Conservation (phyloP, 2,888 invertebrate genomes). For the Bugulina stolonifera region DNA sequence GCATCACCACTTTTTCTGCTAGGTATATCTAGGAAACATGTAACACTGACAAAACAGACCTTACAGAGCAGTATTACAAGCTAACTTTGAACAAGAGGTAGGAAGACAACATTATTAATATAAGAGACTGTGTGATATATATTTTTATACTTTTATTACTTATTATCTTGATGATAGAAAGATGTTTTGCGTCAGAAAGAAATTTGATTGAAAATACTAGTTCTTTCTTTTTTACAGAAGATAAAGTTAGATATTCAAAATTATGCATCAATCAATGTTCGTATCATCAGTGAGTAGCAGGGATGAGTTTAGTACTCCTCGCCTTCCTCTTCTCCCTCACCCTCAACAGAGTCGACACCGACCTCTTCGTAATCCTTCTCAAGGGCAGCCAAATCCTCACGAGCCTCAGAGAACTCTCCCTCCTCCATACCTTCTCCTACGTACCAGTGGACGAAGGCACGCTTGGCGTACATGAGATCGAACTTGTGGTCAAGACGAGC, state of each 20-base stretch:
- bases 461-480: conserved; percentile 72
- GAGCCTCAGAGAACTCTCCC: conserved; percentile 32
- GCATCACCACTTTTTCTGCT: too few relatives aligned
- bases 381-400: conserved; percentile 40
- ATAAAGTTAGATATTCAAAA: neutral
- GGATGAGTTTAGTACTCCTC: conserved; percentile 26
- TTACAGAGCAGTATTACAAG: too few relatives aligned
- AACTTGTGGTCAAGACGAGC: conserved; percentile 71
- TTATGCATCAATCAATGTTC: neutral
- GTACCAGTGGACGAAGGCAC: conserved; percentile 84
- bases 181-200: neutral
- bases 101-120: too few relatives aligned
- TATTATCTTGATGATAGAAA: neutral
- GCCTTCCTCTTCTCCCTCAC: conserved; percentile 26
- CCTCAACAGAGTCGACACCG: conserved; percentile 36
- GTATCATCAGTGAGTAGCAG: neutral
- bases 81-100: too few relatives aligned
- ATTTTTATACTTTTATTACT: neutral
- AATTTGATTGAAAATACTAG: neutral
- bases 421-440: conserved; percentile 71
- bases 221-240: neutral
- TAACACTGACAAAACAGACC: too few relatives aligned
- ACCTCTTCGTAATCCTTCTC: conserved; percentile 46
- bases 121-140: too few relatives aligned
- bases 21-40: too few relatives aligned